A percentile compares a stretch with the other conserved stretches of the same genome.
Evolutionary conservation across 2,888 invertebrate genomes (phyloP).

Genomic region (Mesorhabditis sp.): DNA sequence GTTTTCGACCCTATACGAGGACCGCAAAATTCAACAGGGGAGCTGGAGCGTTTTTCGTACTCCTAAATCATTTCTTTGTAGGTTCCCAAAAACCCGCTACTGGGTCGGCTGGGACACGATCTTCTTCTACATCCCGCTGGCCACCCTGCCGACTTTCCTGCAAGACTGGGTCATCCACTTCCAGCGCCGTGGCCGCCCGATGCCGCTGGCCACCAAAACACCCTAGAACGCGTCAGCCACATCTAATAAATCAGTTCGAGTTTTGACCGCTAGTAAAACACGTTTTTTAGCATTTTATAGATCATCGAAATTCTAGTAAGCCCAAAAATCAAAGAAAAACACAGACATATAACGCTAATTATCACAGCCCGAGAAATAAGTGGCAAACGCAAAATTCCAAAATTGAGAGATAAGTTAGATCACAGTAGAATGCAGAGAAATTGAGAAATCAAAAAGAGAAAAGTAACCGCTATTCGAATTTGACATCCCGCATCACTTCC

Average conservation of each 20-base stretch:
- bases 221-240: too few species aligned
- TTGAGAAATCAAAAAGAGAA: neutral
- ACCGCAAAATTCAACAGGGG: too few species aligned
- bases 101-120: conserved; percentile 40
- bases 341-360: too few species aligned
- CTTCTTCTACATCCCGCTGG: conserved; percentile 38
- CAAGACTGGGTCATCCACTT: conserved; percentile 32
- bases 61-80: too few species aligned
- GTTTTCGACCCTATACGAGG: too few species aligned
- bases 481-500: neutral
- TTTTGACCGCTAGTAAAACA: too few species aligned
- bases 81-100: conserved; percentile 15
- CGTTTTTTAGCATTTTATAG: too few species aligned
- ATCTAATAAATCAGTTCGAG: neutral
- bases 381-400: neutral
- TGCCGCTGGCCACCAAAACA: conserved; percentile 21
- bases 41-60: too few species aligned
- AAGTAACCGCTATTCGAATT: neutral
- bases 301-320: too few species aligned
- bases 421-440: neutral
- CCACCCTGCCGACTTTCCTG: conserved; percentile 38
- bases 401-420: neutral
- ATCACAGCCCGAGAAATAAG: neutral
- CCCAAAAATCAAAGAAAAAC: too few species aligned
- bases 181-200: conserved; percentile 27